These are phyloP conservation scores for Ceramica pisi DNA, from an alignment of 2,888 invertebrate genomes.

Conservation along the genomic window DNA sequence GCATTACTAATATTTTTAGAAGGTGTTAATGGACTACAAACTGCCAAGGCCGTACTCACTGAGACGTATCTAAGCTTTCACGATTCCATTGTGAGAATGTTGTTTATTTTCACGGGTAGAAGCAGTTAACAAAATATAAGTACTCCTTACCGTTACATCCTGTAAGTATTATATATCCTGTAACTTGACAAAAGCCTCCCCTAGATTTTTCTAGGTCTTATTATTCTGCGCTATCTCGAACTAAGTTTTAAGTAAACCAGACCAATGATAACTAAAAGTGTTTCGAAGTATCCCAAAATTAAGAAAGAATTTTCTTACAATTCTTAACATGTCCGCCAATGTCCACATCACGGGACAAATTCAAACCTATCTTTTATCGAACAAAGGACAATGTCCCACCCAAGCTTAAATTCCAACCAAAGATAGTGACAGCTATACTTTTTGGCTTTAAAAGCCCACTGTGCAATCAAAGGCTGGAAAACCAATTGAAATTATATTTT, in stretches of 20 bases:
- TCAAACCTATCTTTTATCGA: neutral
- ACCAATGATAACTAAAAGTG: neutral
- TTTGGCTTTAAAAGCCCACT: slow-evolving; percentile 48
- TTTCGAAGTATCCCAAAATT: no score
- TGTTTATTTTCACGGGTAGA: no score
- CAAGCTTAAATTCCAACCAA: slow-evolving; percentile 30
- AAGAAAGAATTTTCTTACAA: neutral
- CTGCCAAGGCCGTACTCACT: no score
- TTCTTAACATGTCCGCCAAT: neutral
- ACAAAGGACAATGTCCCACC: slow-evolving; percentile 4
- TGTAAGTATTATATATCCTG: no score
- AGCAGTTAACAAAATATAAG: no score
- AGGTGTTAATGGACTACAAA: no score
- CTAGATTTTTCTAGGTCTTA: no score
- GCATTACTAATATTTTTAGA: no score
- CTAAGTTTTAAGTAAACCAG: neutral
- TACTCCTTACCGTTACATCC: no score
- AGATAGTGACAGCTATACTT: slow-evolving; percentile 48
- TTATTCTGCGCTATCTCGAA: neutral
- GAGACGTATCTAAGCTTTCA: no score
- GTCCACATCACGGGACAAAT: neutral
- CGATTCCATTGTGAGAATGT: no score
- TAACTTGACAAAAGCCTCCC: no score
- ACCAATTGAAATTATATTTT: slow-evolving; percentile 52
- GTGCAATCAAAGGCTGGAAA: slow-evolving; percentile 54